A percentile compares a stretch with the other conserved stretches of the same genome.
Evolutionary conservation across 2,888 invertebrate species (phyloP).

Genomic region (Drosophila quinaria): DNA sequence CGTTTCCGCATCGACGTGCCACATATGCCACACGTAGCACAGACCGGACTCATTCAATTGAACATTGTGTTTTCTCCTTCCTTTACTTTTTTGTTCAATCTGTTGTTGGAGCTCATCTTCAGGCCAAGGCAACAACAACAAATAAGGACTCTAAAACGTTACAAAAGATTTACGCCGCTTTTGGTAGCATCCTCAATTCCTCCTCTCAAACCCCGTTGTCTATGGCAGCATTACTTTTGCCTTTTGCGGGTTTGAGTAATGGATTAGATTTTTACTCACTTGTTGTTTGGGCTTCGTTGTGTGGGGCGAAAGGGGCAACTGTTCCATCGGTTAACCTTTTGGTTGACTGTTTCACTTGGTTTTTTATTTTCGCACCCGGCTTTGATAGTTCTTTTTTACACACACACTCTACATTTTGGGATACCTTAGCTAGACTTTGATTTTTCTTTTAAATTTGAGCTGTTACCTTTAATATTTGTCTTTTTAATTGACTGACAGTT

Average conservation of each 20-base stretch:
- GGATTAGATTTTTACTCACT: slow-evolving; percentile 80
- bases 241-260: slow-evolving; percentile 77
- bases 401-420: slow-evolving; percentile 15
- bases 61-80: slow-evolving; percentile 12
- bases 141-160: slow-evolving; percentile 63
- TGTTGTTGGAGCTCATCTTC: slow-evolving; percentile 47
- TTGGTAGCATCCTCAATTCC: slow-evolving; percentile 18
- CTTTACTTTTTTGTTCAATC: neutral
- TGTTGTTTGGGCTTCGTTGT: slow-evolving; percentile 46
- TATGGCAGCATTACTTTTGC: slow-evolving; percentile 65
- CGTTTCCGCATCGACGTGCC: slow-evolving; percentile 66
- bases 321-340: slow-evolving; percentile 30
- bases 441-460: too few relatives aligned
- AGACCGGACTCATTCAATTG: slow-evolving; percentile 54
- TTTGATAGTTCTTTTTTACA: slow-evolving; percentile 36
- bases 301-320: neutral
- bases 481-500: neutral
- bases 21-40: slow-evolving; percentile 50
- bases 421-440: neutral
- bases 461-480: too few relatives aligned
- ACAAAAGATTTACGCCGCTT: slow-evolving; percentile 79
- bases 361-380: slow-evolving; percentile 37
- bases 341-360: slow-evolving; percentile 21
- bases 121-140: slow-evolving; percentile 27
- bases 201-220: neutral